These are phyloP conservation scores for Tenthredo amoena DNA, from an alignment of 2,888 invertebrate genomes.

Conservation along the genomic window DNA sequence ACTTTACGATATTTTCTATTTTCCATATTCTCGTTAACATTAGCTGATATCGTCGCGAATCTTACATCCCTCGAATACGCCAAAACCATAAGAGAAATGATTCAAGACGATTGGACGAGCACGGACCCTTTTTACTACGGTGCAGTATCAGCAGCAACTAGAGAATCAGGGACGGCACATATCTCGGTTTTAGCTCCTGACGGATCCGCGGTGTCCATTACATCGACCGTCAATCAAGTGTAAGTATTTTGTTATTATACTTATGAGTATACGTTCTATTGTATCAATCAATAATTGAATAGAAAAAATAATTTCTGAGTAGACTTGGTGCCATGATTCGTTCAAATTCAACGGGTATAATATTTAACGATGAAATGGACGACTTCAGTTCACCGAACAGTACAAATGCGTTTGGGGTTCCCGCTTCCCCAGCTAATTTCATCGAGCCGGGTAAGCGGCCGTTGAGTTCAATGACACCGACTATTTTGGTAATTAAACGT, in stretches of 20 bases:
- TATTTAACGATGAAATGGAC: slow-evolving; percentile 98
- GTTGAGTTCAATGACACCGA: slow-evolving; percentile 92
- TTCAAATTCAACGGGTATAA: slow-evolving; percentile 90
- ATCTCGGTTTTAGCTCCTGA: slow-evolving; percentile 90
- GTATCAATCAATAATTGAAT: not conserved
- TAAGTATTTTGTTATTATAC: slow-evolving; percentile 75
- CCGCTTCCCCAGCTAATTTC: slow-evolving; percentile 90
- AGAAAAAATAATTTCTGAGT: slow-evolving; percentile 65
- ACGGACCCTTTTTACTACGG: slow-evolving; percentile 85
- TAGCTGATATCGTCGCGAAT: slow-evolving; percentile 73
- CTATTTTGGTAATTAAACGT: slow-evolving; percentile 84
- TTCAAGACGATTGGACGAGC: slow-evolving; percentile 85
- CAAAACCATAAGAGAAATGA: slow-evolving; percentile 80
- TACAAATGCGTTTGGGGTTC: slow-evolving; percentile 85
- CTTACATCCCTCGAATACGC: slow-evolving; percentile 84
- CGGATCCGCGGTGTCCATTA: slow-evolving; percentile 95
- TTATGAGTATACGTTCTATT: not conserved
- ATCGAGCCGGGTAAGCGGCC: slow-evolving; percentile 90
- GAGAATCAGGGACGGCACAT: slow-evolving; percentile 93
- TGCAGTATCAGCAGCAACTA: slow-evolving; percentile 78
- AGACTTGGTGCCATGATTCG: slow-evolving; percentile 92
- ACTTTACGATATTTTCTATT: not conserved
- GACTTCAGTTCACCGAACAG: slow-evolving; percentile 93
- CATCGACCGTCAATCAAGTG: slow-evolving; percentile 93
- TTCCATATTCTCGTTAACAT: not conserved